Base-by-base conservation (phyloP, 2,797 vertebrate species). In the Yasuhikotakia modesta region DNA sequence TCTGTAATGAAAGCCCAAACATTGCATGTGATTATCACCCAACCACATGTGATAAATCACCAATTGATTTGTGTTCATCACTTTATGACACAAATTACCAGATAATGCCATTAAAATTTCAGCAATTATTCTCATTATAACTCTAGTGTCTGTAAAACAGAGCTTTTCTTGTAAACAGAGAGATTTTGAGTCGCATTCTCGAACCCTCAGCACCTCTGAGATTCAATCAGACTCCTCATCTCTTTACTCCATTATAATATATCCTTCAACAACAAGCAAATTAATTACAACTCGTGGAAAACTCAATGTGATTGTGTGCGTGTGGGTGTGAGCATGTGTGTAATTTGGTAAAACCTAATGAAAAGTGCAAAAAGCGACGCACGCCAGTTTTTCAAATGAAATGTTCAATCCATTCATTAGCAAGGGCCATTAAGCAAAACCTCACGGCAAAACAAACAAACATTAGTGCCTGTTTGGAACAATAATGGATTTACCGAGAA, bases 371-470 rank as follows among this genome's bases (percentile, higher is more conserved):
- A 82, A 81, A 78, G 70, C 71, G 53, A 35, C 0, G 70, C 76
- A 55, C 61, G 61, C 58, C 60, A 52, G 74, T 63, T 81, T 81
- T 79, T 58, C 72, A 81, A 84, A 84, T 69, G 19, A 79, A 84
- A 78, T 73, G 76, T 69, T 78, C 60, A 73, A 86, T 82, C 80
- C 76, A 82, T 89, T 91, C 87, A 91, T 91, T 90, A 92, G 80
- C 83, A 82, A 79, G 84, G 83, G 83, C 88, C 90, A 93, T 92
- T 91, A 90, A 87, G 79, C 85, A 75, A 86, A 84, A 87, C 83
- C 85, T 85, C 86, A 73, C 52, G 73, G 80, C 65, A 81, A 81
- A 81, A 84, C 85, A 80, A 86, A 88, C 81, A 91, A 88, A 90
- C 79, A 87, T 71, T 64, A 68, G 12, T 71, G 60, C 46, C 2